Conservation (phyloP, 2,113 vertebrate genomes). For the Blennius ocellaris region DNA sequence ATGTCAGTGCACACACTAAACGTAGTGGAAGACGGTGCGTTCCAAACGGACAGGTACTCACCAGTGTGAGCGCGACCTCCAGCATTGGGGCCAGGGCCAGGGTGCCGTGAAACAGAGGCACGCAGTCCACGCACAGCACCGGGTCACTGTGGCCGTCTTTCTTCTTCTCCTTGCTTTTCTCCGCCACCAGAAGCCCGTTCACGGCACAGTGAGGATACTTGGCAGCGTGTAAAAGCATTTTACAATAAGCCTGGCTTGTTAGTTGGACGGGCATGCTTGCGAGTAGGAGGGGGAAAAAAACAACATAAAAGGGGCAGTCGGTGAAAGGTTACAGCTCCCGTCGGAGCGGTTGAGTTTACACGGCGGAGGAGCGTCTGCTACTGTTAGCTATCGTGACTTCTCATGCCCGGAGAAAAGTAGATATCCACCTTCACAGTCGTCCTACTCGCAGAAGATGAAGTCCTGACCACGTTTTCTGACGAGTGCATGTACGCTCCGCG, state of each 20-base stretch:
- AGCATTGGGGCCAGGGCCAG: slow-evolving; percentile 94
- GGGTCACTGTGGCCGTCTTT: slow-evolving; percentile 76
- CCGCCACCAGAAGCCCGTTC: slow-evolving; percentile 92
- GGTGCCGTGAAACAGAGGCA: slow-evolving; percentile 95
- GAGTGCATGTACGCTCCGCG: slow-evolving; percentile 10
- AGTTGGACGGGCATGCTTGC: slow-evolving; percentile 88
- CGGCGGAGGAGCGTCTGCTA: slow-evolving; percentile 11
- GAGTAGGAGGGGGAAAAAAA: too few species aligned
- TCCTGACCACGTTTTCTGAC: not conserved
- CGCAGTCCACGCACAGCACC: slow-evolving; percentile 92
- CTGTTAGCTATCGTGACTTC: slow-evolving; percentile 60
- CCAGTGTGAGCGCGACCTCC: slow-evolving; percentile 94
- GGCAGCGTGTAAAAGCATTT: slow-evolving; percentile 94
- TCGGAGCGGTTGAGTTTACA: slow-evolving; percentile 3
- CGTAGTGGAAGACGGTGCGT: too few species aligned
- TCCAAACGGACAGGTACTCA: slow-evolving; percentile 70
- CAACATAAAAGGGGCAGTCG: not conserved
- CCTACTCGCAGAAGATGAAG: slow-evolving; percentile 4
- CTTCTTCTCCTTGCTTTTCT: slow-evolving; percentile 87
- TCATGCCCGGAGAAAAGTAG: slow-evolving; percentile 55
- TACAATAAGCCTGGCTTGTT: slow-evolving; percentile 96
- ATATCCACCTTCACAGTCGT: slow-evolving; percentile 26
- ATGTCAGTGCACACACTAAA: too few species aligned
- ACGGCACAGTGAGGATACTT: slow-evolving; percentile 94
- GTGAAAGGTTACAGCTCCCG: not conserved